Evolutionary conservation across 2,888 invertebrate species (phyloP).

Genomic region (Melitaea athalia): DNA sequence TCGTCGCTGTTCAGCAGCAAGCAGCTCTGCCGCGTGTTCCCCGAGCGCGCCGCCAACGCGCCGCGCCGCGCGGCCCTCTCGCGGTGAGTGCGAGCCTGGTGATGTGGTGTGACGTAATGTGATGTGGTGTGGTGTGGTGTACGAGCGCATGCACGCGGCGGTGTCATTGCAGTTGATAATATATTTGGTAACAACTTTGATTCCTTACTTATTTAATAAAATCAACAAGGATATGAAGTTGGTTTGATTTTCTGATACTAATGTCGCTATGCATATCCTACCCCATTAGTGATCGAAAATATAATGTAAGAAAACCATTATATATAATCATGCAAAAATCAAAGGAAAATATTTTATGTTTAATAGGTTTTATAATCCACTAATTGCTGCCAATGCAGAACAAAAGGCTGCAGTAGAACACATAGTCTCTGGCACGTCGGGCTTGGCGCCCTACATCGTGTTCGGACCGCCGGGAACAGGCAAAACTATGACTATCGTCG

Average conservation of each 20-base stretch:
- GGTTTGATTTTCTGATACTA: no score
- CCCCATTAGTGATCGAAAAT: no score
- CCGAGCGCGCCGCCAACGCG: constrained; percentile 53
- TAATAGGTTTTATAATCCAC: constrained; percentile 57
- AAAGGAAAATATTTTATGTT: neutral
- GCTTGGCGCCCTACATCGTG: constrained; percentile 87
- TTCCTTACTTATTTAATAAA: no score
- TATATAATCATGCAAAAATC: no score
- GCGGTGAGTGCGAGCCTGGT: constrained; percentile 49
- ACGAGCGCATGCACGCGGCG: no score
- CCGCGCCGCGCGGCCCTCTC: constrained; percentile 52
- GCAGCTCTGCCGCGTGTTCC: constrained; percentile 55
- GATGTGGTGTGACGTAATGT: no score
- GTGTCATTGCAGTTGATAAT: no score
- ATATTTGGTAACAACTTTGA: no score
- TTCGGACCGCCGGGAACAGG: constrained; percentile 93
- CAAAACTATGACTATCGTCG: constrained; percentile 82
- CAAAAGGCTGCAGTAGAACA: constrained; percentile 80
- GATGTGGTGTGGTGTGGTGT: no score
- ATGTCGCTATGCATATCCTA: no score
- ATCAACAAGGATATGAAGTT: no score
- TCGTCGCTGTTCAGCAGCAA: constrained; percentile 58
- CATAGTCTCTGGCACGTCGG: constrained; percentile 78
- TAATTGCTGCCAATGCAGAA: constrained; percentile 52
- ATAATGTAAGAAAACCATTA: no score